A percentile compares a stretch with the other conserved stretches of the same genome.
Evolutionary conservation across 2,888 invertebrate genomes (phyloP).

Genomic region (Tortrix viridana): DNA sequence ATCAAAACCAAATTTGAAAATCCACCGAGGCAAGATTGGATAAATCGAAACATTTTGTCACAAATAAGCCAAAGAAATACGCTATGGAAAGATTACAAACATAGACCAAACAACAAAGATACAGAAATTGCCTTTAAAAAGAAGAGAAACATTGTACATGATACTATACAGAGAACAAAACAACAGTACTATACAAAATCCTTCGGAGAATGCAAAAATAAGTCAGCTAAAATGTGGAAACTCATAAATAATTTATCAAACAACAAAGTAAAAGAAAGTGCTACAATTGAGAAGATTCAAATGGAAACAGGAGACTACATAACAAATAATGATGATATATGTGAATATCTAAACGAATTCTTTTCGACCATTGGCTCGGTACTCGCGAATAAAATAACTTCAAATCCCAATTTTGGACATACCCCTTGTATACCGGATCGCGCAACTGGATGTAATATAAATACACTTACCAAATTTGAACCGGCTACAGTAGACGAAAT

Average conservation of each 20-base stretch:
- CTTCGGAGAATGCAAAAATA: background rate
- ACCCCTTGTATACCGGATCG: too few species aligned
- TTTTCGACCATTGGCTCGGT: too few species aligned
- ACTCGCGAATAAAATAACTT: too few species aligned
- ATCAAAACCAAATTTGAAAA: conserved; percentile 40
- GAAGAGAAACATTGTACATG: background rate
- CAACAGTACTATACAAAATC: background rate
- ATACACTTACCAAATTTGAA: background rate
- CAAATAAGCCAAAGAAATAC: conserved; percentile 42
- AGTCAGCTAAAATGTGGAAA: conserved; percentile 4
- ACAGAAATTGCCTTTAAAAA: background rate
- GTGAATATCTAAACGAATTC: conserved; percentile 1
- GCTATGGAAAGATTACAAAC: conserved; percentile 38
- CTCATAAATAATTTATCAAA: background rate
- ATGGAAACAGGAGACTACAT: background rate
- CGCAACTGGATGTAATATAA: background rate
- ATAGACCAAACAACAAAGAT: background rate
- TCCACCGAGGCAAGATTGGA: conserved; percentile 42
- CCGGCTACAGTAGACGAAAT: background rate
- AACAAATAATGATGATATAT: background rate
- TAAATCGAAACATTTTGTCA: conserved; percentile 40
- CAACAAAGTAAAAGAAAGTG: background rate
- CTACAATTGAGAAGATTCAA: background rate
- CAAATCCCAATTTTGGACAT: too few species aligned
- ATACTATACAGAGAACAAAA: background rate